phyloP scores from a whole-genome alignment of 2,888 invertebrate species.

The Pristionchus mayeri region DNA sequence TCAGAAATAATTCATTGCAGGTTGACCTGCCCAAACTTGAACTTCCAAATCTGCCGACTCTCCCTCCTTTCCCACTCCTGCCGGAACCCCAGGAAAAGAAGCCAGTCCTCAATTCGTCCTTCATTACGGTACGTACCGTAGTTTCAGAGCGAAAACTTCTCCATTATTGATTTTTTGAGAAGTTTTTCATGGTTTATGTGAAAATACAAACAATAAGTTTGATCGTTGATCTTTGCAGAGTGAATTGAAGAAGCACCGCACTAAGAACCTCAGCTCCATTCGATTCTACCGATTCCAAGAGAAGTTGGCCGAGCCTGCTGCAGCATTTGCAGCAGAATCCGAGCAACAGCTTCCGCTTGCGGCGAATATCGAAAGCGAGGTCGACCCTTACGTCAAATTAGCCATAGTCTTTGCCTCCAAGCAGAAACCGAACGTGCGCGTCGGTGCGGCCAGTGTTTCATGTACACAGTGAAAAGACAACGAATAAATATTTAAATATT shows the following conservation, averaged over 20 bases:
- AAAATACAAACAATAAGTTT: no score
- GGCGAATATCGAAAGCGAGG: not conserved
- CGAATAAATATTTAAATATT: not conserved
- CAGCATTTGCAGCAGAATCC: not conserved
- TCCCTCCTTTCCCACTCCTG: not conserved
- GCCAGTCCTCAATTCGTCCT: not conserved
- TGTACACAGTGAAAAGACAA: not conserved
- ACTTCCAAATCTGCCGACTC: not conserved
- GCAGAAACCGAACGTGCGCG: not conserved
- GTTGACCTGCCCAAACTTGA: not conserved
- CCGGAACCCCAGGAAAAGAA: not conserved
- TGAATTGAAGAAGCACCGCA: not conserved
- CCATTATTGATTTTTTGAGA: no score
- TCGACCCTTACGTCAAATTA: not conserved
- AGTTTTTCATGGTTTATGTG: no score
- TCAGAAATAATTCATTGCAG: not conserved
- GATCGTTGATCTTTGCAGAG: slow-evolving; percentile 5
- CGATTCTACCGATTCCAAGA: slow-evolving; percentile 40
- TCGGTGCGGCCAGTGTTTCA: not conserved
- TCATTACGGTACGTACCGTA: not conserved
- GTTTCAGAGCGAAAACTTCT: no score
- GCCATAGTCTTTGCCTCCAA: not conserved
- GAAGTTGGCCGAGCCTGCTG: not conserved
- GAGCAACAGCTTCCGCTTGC: not conserved
- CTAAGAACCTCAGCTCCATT: not conserved